phyloP scores from a whole-genome alignment of 2,888 invertebrate genomes.

The Ariolimax columbianus region DNA sequence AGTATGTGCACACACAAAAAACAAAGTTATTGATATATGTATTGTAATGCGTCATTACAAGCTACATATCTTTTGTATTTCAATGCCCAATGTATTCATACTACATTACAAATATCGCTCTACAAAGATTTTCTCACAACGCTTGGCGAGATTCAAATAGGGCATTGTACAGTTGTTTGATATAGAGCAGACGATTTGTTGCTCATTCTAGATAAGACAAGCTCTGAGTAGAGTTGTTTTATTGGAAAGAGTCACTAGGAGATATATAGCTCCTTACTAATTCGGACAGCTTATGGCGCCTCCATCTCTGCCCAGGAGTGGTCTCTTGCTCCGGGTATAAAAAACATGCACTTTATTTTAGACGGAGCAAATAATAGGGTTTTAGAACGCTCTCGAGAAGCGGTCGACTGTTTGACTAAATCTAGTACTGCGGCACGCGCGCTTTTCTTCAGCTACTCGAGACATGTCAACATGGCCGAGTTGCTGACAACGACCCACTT shows the following conservation, averaged over 20 bases:
- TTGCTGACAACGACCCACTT: neutral
- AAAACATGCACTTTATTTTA: neutral
- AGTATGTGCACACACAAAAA: no score
- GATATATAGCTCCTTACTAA: neutral
- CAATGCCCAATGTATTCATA: no score
- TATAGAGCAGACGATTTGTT: no score
- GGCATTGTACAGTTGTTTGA: no score
- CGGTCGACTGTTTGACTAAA: neutral
- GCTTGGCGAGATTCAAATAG: no score
- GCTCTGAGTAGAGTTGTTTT: no score
- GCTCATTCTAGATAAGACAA: no score
- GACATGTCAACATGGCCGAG: conserved; percentile 12
- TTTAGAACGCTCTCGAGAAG: neutral
- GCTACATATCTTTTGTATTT: no score
- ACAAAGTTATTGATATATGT: no score
- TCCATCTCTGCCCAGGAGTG: neutral
- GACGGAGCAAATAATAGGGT: neutral
- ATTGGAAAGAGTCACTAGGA: neutral
- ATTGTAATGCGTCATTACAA: no score
- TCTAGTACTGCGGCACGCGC: neutral
- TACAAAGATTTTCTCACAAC: no score
- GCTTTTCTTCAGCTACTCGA: neutral
- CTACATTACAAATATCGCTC: no score
- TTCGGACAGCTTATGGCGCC: neutral
- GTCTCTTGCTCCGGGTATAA: neutral